Evolutionary conservation across 2,888 invertebrate genomes (phyloP), one percentile per base, ranked within the genome.

Genomic region (Ramazzottius varieornatus): DNA sequence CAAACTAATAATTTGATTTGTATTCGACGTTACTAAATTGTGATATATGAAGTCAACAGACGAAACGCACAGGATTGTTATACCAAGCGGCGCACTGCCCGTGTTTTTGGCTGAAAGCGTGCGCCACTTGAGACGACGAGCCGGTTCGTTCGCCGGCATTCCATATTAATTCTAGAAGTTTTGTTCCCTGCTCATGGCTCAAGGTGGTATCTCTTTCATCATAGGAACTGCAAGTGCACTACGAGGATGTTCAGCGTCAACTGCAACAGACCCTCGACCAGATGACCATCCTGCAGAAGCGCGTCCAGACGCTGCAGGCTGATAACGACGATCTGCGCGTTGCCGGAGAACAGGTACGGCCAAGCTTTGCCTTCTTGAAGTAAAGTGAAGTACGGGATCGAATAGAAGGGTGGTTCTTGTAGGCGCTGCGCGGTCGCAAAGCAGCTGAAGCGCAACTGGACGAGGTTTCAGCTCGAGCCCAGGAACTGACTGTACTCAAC

Each of bases 271-370:
- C 92, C 69, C 82, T 93, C 73, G 93, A 93, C 79, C 91, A 90
- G 79, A 83, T 87, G 73, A 87, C 86, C 75, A 84, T 89, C 70
- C 85, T 88, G 71, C 88, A 88, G 78, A 86, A 91, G 76, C 86
- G 88, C 76, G 82, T 88, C 73, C 88, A 81, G 84, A 75, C 88
- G 67, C 82, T 94, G 76, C 87, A 86, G 73, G 88, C 86, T 74
- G 94, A 96, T 81, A 82, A 92, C 77, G 96, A 98, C 77, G 98
- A 98, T 81, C 83, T 88, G 74, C 85, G 90, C 78, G 86, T 86
- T 80, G 86, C 87, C 75, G 84, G 88, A 78, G 91, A 91, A 79
- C 81, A 80, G 74, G 84, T 84, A 75, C 79, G 81, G 54, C 40
- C 32, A 63, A 63, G n/a, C 8, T 29, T 63, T 63, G n/a, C 24